phyloP scores from a whole-genome alignment of 1,140 invertebrate genomes.

The Ericerus pela region DNA sequence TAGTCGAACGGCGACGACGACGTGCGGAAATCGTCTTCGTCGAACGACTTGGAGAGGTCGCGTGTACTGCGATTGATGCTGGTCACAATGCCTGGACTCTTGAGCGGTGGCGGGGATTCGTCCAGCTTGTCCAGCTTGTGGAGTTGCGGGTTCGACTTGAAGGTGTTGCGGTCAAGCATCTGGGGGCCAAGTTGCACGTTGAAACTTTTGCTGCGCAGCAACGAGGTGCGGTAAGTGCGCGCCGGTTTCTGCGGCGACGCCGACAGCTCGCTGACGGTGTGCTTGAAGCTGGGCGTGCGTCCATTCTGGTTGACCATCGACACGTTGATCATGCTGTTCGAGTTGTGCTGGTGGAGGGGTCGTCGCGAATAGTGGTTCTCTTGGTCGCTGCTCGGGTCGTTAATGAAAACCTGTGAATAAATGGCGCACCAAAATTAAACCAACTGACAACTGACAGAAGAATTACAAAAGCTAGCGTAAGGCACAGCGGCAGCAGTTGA shows the following conservation, averaged over 20 bases:
- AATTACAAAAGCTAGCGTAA: background rate
- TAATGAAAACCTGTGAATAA: conserved; percentile 21
- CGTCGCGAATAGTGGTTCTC: conserved; percentile 14
- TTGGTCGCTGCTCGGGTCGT: conserved; percentile 18
- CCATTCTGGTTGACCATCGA: conserved; percentile 53
- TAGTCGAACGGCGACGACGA: conserved; percentile 11
- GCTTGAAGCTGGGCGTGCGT: conserved; percentile 31
- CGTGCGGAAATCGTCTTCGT: conserved; percentile 28
- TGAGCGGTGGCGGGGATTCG: conserved; percentile 52
- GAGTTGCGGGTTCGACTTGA: conserved; percentile 60
- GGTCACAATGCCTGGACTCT: conserved; percentile 67
- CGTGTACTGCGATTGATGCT: conserved; percentile 65
- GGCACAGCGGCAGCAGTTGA: too few species aligned
- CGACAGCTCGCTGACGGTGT: conserved; percentile 26
- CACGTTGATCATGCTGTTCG: conserved; percentile 55
- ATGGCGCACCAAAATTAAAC: background rate
- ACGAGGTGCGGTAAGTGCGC: conserved; percentile 50
- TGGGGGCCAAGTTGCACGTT: conserved; percentile 45
- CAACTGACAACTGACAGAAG: background rate
- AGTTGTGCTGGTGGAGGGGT: conserved; percentile 25
- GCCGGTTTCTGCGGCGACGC: conserved; percentile 52
- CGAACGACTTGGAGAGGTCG: conserved; percentile 37
- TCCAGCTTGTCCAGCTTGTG: conserved; percentile 43
- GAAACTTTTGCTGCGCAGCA: conserved; percentile 69
- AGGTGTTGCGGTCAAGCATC: conserved; percentile 27